Evolutionary conservation across 2,113 vertebrate species (phyloP), one percentile per base, ranked within the genome.

Genomic region (Plestiodon gilberti): DNA sequence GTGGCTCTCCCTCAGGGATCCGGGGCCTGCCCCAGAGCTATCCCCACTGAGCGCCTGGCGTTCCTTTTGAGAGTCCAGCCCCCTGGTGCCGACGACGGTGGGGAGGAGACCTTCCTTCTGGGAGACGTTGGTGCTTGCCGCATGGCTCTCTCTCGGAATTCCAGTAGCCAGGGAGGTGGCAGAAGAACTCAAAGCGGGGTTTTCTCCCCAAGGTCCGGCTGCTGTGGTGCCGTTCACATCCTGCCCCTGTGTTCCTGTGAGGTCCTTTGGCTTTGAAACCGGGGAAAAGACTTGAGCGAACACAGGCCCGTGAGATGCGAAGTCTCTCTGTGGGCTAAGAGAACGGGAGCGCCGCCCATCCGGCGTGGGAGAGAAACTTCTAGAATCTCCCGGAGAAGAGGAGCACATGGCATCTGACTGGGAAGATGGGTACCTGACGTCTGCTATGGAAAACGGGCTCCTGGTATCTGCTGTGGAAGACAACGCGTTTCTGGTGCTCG

Each of bases 271-370:
- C 62, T 93, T 91, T 79, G 89, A 87, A 1, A 86, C 73, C 0
- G 92, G 94, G 7, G 86, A 91, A 7, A 95, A 97, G 5, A 96
- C 94, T 91, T 93, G 96, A 1, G 96, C 95, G 90, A 96, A 97
- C 84, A 97, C 52, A 61, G 96, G 96, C 1, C 93, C 89, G 0
- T 97, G 96, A 2, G 95, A 83, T 6, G 94, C 17, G 64, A 94
- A 94, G 70, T 85, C 94, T 69, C 69, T 91, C 43, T 11, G 81
- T 69, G 55, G 48, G 55, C 8, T 69, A 82, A 1, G 0, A 5
- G 94, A 73, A 59, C 78, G 14, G 0, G 93, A 71, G 14, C 3
- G 33, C n/a, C 20, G n/a, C 4, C n/a, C 82, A 10, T 11, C 23
- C 30, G 75, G 38, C 6, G 20, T 74, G 52, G 14, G 57, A 33